These are phyloP conservation scores for Proales similis DNA, from an alignment of 1,140 invertebrate genomes.

Conservation along the genomic window DNA sequence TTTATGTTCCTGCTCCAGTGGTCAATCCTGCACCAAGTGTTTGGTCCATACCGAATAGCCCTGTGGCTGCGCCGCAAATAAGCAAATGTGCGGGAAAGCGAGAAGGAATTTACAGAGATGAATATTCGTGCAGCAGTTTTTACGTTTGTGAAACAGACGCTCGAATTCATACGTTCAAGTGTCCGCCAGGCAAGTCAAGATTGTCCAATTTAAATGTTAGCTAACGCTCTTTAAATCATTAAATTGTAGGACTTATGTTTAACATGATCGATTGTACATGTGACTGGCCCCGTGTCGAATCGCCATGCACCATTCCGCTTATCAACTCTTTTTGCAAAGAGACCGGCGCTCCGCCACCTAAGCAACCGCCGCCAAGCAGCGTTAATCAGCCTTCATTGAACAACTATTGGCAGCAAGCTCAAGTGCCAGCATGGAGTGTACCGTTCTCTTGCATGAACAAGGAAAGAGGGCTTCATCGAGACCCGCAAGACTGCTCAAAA, in stretches of 20 bases:
- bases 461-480: slow-evolving; percentile 14
- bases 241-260: slow-evolving; percentile 15
- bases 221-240: too few relatives aligned
- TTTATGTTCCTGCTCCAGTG: too few relatives aligned
- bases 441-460: slow-evolving; percentile 4
- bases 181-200: not conserved
- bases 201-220: slow-evolving; percentile 6
- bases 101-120: slow-evolving; percentile 26
- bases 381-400: too few relatives aligned
- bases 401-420: too few relatives aligned
- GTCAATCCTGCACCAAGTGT: too few relatives aligned
- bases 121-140: slow-evolving; percentile 7
- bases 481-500: slow-evolving; percentile 21
- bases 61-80: too few relatives aligned
- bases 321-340: slow-evolving; percentile 8
- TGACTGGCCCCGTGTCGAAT: slow-evolving; percentile 7
- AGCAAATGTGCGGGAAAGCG: slow-evolving; percentile 17
- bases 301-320: slow-evolving; percentile 5
- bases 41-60: too few relatives aligned
- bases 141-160: slow-evolving; percentile 19
- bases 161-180: slow-evolving; percentile 20
- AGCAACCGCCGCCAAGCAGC: too few relatives aligned
- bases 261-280: slow-evolving; percentile 37
- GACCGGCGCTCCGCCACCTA: too few relatives aligned
- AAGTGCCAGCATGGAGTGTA: too few relatives aligned